These are phyloP conservation scores for Drosophila rhopaloa DNA, from an alignment of 1,140 invertebrate genomes.

Conservation along the genomic window DNA sequence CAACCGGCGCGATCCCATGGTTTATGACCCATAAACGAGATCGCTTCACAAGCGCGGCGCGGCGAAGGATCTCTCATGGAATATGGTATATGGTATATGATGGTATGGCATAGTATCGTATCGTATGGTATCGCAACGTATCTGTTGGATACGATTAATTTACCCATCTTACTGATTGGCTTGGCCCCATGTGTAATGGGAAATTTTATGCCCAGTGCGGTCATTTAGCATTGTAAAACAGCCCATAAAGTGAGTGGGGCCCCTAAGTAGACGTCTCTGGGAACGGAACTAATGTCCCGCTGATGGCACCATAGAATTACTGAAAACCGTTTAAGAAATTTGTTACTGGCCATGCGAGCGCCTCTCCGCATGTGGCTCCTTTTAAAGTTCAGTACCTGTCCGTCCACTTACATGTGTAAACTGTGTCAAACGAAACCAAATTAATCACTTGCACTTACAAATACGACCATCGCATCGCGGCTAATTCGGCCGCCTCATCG, in stretches of 20 bases:
- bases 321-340: slow-evolving; percentile 71
- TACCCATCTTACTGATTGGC: slow-evolving; percentile 74
- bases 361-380: slow-evolving; percentile 49
- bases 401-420: slow-evolving; percentile 31
- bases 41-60: slow-evolving; percentile 63
- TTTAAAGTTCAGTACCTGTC: slow-evolving; percentile 4
- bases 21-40: slow-evolving; percentile 80
- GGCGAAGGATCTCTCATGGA: slow-evolving; percentile 53
- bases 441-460: slow-evolving; percentile 71
- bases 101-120: not conserved
- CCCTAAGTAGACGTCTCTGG: slow-evolving; percentile 48
- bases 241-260: slow-evolving; percentile 65
- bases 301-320: slow-evolving; percentile 58
- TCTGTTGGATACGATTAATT: slow-evolving; percentile 72
- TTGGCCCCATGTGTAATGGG: slow-evolving; percentile 72
- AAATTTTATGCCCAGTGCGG: slow-evolving; percentile 63
- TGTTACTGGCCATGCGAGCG: slow-evolving; percentile 43
- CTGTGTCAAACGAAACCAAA: slow-evolving; percentile 71
- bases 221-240: slow-evolving; percentile 79
- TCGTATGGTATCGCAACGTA: slow-evolving; percentile 6
- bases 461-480: slow-evolving; percentile 14
- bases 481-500: slow-evolving; percentile 40
- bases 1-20: slow-evolving; percentile 60
- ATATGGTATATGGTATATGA: not conserved
- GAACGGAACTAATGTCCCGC: slow-evolving; percentile 72